phyloP scores from a whole-genome alignment of 2,888 invertebrate genomes.

The Stenolophus ochropezus region DNA sequence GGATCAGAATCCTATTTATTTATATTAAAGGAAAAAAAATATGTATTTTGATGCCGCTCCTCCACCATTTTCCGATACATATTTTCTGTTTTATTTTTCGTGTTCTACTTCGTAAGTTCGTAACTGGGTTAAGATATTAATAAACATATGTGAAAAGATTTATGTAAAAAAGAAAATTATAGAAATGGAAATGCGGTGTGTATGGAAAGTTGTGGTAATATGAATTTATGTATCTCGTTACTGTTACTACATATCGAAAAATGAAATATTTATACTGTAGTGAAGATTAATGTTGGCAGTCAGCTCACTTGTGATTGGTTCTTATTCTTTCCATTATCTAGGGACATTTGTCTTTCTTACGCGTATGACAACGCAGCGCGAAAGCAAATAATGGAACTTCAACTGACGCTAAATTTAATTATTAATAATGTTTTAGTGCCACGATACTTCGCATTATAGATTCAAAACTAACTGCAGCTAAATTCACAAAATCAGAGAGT shows the following conservation, averaged over 20 bases:
- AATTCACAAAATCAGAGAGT: too few species aligned
- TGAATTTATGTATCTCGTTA: slow-evolving; percentile 2
- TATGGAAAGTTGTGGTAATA: neutral
- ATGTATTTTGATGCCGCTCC: too few species aligned
- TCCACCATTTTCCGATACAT: neutral
- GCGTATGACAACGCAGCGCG: neutral
- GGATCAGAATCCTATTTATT: too few species aligned
- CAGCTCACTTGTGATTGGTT: neutral
- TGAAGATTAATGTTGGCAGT: slow-evolving; percentile 40
- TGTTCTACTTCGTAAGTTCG: neutral
- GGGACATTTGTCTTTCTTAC: slow-evolving; percentile 52
- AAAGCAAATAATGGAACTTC: neutral
- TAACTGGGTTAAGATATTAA: neutral
- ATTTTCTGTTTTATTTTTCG: neutral
- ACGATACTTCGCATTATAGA: too few species aligned
- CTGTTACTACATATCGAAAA: slow-evolving; percentile 16
- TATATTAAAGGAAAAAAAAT: too few species aligned
- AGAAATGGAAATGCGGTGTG: neutral
- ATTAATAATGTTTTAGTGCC: too few species aligned
- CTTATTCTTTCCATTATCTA: slow-evolving; percentile 55
- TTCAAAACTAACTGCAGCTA: too few species aligned
- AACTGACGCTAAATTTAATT: too few species aligned
- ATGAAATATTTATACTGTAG: slow-evolving; percentile 41
- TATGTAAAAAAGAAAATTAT: neutral
- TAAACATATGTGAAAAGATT: neutral